These are phyloP conservation scores for Miltochrista miniata DNA, from an alignment of 2,888 invertebrate species.

Conservation along the genomic window DNA sequence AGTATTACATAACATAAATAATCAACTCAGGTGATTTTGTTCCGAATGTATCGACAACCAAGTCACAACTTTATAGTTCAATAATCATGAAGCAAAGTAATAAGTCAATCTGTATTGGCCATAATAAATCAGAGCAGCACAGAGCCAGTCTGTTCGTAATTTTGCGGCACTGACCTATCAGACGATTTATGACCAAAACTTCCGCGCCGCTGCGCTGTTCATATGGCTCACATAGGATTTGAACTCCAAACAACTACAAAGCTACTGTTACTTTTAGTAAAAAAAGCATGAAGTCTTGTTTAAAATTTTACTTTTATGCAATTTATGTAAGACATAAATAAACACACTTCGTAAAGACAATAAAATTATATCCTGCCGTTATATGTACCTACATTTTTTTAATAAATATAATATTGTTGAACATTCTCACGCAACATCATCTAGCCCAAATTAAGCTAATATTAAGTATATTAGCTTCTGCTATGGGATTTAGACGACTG, in stretches of 20 bases:
- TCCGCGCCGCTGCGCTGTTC: conserved; percentile 33
- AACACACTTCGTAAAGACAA: too few species aligned
- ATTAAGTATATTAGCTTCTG: too few species aligned
- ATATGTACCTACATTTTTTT: too few species aligned
- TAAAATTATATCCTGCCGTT: too few species aligned
- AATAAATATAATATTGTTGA: too few species aligned
- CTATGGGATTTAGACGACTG: too few species aligned
- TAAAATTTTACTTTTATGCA: conserved; percentile 8
- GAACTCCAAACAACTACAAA: conserved; percentile 19
- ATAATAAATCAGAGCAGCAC: conserved; percentile 19
- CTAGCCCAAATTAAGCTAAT: too few species aligned
- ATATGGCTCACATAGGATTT: conserved; percentile 48
- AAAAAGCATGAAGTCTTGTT: conserved; percentile 12
- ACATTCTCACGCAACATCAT: too few species aligned
- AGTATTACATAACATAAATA: too few species aligned
- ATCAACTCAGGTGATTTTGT: too few species aligned
- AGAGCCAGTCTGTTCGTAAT: conserved; percentile 7
- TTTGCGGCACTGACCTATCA: conserved; percentile 40
- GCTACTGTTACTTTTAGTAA: conserved; percentile 39
- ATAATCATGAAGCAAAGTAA: conserved; percentile 3
- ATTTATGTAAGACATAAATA: conserved; percentile 5
- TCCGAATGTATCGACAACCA: too few species aligned
- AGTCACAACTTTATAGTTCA: too few species aligned
- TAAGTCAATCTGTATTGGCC: conserved; percentile 10
- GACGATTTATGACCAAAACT: conserved; percentile 53